Percentiles rank a stretch among this genome's conserved stretches.
Evolutionary conservation across 2,797 vertebrate species (phyloP).

Genomic region (Danio albolineatus): DNA sequence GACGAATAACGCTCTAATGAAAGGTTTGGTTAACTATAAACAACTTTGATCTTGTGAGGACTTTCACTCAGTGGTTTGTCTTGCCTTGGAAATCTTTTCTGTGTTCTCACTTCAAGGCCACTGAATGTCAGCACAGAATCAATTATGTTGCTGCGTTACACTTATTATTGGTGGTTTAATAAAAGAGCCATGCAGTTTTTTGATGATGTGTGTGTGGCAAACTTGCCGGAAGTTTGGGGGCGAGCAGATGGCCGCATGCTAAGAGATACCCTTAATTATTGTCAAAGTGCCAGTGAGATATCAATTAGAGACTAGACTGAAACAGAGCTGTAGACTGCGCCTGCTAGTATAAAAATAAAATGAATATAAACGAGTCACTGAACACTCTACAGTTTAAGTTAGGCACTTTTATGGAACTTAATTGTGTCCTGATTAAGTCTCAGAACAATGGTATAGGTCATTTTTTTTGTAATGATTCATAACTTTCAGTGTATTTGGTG

Average conservation of each 20-base stretch:
- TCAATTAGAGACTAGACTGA: background rate
- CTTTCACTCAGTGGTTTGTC: background rate
- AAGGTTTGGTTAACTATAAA: background rate
- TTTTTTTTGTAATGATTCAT: too few relatives aligned
- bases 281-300: constrained; percentile 7
- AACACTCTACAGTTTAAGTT: constrained; percentile 4
- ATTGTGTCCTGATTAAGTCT: background rate
- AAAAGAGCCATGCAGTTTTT: background rate
- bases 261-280: constrained; percentile 33
- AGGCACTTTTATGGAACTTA: background rate
- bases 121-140: background rate
- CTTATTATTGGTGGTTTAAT: constrained; percentile 19
- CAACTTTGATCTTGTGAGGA: background rate
- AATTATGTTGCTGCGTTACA: background rate
- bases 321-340: background rate
- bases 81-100: background rate
- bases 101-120: background rate
- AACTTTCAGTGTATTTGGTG: too few relatives aligned
- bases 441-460: too few relatives aligned
- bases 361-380: background rate
- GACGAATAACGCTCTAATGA: background rate
- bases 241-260: background rate
- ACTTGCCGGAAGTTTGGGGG: background rate
- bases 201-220: background rate
- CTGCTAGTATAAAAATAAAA: constrained; percentile 11